A percentile compares a stretch with the other conserved stretches of the same genome.
Evolutionary conservation across 2,888 invertebrate genomes (phyloP).

Genomic region (Clivina fossor): DNA sequence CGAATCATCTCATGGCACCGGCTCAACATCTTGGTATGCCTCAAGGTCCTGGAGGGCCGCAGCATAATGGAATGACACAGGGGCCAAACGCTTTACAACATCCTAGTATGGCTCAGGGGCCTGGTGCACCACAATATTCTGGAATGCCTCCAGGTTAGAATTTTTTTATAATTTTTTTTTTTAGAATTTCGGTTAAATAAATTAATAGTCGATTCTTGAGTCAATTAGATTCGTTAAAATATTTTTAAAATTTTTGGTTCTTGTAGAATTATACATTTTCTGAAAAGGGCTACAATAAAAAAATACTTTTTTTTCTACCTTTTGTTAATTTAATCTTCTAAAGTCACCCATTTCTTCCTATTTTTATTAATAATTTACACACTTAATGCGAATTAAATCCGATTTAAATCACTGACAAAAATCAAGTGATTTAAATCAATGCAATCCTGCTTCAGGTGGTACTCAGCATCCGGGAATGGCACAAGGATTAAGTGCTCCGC

Average conservation of each 20-base stretch:
- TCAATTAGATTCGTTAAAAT: no score
- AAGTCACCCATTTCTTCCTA: no score
- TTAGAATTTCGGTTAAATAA: conserved; percentile 51
- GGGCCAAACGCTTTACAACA: conserved; percentile 43
- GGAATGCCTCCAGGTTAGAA: conserved; percentile 46
- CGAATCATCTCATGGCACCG: conserved; percentile 52
- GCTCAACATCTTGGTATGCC: conserved; percentile 3
- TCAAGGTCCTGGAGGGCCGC: background rate
- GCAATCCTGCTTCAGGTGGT: conserved; percentile 31
- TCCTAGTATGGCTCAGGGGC: conserved; percentile 45
- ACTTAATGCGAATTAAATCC: no score
- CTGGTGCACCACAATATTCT: conserved; percentile 46
- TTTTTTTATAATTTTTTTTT: conserved; percentile 52
- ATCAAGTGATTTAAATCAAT: conserved; percentile 42
- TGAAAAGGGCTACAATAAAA: no score
- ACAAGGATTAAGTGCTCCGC: conserved; percentile 36
- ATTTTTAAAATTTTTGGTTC: no score
- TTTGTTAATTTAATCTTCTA: no score
- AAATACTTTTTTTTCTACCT: no score
- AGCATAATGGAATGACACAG: conserved; percentile 19
- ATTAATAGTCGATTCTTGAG: no score
- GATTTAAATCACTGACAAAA: no score
- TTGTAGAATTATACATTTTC: no score
- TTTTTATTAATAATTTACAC: no score
- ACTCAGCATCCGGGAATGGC: conserved; percentile 41